Percentiles rank a stretch among this genome's conserved stretches.
phyloP scores from a whole-genome alignment of 1,140 invertebrate species.

The Lamellibrachia luymesi region DNA sequence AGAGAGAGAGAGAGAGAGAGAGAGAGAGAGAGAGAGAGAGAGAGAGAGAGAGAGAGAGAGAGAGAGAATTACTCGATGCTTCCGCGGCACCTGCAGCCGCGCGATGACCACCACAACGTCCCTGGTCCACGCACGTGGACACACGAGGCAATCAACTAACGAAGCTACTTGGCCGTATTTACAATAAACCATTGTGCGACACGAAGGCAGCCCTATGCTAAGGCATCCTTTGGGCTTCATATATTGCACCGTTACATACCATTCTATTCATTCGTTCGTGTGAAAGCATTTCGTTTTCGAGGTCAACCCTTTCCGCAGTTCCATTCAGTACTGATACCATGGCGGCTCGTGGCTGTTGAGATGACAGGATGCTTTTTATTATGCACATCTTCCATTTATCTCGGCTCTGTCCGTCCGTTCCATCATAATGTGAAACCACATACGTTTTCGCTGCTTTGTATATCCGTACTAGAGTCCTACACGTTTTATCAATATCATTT shows the following conservation, averaged over 20 bases:
- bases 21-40: neutral
- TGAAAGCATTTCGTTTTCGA: neutral
- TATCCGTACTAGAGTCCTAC: too few species aligned
- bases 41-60: too few species aligned
- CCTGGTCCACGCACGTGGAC: neutral
- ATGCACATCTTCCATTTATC: neutral
- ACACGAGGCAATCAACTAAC: neutral
- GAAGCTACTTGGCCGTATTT: neutral
- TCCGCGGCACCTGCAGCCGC: neutral
- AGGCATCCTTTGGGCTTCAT: neutral
- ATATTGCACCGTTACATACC: neutral
- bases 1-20: neutral
- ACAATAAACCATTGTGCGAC: neutral
- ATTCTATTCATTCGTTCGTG: neutral
- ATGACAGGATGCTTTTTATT: neutral
- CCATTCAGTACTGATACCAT: neutral
- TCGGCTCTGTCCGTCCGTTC: too few species aligned
- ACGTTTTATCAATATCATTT: too few species aligned
- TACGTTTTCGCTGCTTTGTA: too few species aligned
- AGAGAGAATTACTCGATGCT: too few species aligned
- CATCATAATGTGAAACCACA: too few species aligned
- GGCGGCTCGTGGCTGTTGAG: neutral
- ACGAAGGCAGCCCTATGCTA: neutral
- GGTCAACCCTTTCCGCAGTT: neutral
- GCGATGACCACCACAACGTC: neutral